A percentile compares a stretch with the other conserved stretches of the same genome.
Evolutionary conservation across 2,797 vertebrate species (phyloP).

Genomic region (Oophaga sylvatica): DNA sequence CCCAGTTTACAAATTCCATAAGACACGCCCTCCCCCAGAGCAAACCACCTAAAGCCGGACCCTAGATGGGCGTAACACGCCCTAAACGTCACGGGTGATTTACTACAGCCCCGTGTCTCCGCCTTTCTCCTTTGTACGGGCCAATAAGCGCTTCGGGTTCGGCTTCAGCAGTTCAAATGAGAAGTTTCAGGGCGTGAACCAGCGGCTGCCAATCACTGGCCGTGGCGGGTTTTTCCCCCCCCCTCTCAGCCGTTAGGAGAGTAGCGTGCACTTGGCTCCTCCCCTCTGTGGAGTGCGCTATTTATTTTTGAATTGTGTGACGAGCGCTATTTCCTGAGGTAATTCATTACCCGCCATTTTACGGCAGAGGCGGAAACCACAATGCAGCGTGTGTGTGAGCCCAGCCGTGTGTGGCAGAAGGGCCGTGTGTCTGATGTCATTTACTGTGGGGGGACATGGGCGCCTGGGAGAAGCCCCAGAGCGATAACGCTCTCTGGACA

Average conservation of each 20-base stretch:
- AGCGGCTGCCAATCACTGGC: background rate
- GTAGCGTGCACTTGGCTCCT: constrained; percentile 7
- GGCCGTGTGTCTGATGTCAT: background rate
- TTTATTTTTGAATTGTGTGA: constrained; percentile 52
- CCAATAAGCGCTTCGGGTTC: constrained; percentile 9
- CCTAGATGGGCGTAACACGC: constrained; percentile 16
- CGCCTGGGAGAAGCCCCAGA: no score
- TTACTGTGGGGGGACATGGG: no score
- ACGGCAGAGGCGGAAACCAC: background rate
- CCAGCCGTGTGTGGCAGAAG: background rate
- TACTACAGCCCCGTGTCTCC: constrained; percentile 23
- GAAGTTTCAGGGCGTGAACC: background rate
- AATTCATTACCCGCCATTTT: constrained; percentile 50
- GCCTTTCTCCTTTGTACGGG: background rate
- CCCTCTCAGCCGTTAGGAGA: constrained; percentile 13
- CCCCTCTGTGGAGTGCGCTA: constrained; percentile 17
- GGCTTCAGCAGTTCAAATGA: constrained; percentile 16
- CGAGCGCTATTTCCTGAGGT: background rate
- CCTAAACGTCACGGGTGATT: constrained; percentile 44
- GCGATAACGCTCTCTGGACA: no score
- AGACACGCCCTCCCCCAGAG: constrained; percentile 23
- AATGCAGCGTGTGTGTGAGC: background rate
- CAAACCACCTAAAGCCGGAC: background rate
- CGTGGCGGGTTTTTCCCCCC: constrained; percentile 23
- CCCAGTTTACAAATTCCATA: constrained; percentile 34